These are phyloP conservation scores for Macroglossus sobrinus DNA, from an alignment of 2,113 vertebrate species.

Conservation along the genomic window DNA sequence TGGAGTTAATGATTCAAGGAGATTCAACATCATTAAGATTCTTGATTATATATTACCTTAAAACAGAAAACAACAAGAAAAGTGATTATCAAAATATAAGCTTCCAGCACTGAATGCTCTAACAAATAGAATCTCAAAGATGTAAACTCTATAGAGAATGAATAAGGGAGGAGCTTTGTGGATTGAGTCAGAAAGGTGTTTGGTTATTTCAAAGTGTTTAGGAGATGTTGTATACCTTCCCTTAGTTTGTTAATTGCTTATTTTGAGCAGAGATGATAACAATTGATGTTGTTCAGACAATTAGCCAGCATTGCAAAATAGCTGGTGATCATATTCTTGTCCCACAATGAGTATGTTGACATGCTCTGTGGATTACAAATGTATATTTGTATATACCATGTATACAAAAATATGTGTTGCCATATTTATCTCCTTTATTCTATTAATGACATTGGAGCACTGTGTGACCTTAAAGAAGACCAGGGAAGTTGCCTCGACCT, in stretches of 20 bases:
- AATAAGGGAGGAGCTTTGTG: not conserved
- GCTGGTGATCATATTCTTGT: not conserved
- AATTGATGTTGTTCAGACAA: not conserved
- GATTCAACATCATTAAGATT: slow-evolving; percentile 15
- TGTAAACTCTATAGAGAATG: not conserved
- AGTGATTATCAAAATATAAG: slow-evolving; percentile 3
- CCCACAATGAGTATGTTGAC: not conserved
- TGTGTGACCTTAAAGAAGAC: not conserved
- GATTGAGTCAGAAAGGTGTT: not conserved
- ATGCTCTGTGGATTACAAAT: not conserved
- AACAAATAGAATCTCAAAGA: not conserved
- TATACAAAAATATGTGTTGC: not conserved
- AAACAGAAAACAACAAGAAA: not conserved
- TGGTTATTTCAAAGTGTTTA: slow-evolving; percentile 21
- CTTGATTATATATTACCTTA: slow-evolving; percentile 18
- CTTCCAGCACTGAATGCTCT: not conserved
- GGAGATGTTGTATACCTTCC: not conserved
- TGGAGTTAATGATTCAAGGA: slow-evolving; percentile 36
- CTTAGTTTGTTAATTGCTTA: slow-evolving; percentile 1
- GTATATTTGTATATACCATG: not conserved
- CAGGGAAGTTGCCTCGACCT: not conserved
- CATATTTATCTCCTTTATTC: not conserved
- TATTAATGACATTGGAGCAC: not conserved
- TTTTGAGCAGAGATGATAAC: not conserved
- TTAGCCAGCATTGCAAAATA: not conserved